phyloP scores from a whole-genome alignment of 2,113 vertebrate genomes.

The Guaruba guarouba region DNA sequence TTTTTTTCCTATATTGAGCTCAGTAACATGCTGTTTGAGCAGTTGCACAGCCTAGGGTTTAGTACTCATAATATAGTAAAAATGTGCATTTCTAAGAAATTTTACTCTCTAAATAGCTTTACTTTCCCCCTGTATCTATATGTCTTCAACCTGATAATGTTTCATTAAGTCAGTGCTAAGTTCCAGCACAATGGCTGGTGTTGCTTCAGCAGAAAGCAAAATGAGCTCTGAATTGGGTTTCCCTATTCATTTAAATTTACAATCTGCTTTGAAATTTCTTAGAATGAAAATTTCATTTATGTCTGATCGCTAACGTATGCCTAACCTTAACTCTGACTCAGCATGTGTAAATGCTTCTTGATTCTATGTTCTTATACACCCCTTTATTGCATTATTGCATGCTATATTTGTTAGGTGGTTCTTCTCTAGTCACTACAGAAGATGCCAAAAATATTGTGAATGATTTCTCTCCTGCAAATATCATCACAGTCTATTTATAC shows the following conservation, averaged over 20 bases:
- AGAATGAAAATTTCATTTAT: neutral
- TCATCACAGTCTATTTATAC: conserved; percentile 51
- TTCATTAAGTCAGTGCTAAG: neutral
- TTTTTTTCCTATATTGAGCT: neutral
- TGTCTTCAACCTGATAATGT: neutral
- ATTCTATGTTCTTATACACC: neutral
- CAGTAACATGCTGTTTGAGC: neutral
- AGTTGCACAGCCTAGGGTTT: neutral
- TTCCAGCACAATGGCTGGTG: neutral
- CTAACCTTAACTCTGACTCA: conserved; percentile 21
- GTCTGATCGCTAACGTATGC: neutral
- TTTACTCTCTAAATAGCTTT: neutral
- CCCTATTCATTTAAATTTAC: neutral
- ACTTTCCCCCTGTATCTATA: neutral
- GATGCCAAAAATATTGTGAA: conserved; percentile 42
- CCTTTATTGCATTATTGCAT: neutral
- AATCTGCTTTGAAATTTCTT: neutral
- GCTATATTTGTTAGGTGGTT: neutral
- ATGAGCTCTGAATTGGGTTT: conserved; percentile 1
- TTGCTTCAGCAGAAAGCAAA: neutral
- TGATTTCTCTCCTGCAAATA: conserved; percentile 45
- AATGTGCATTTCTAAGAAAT: neutral
- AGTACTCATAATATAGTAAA: neutral
- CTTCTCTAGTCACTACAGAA: conserved; percentile 19
- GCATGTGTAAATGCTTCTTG: neutral